Evolutionary conservation across 1,140 invertebrate genomes (phyloP).

Genomic region (Drosophila varians): DNA sequence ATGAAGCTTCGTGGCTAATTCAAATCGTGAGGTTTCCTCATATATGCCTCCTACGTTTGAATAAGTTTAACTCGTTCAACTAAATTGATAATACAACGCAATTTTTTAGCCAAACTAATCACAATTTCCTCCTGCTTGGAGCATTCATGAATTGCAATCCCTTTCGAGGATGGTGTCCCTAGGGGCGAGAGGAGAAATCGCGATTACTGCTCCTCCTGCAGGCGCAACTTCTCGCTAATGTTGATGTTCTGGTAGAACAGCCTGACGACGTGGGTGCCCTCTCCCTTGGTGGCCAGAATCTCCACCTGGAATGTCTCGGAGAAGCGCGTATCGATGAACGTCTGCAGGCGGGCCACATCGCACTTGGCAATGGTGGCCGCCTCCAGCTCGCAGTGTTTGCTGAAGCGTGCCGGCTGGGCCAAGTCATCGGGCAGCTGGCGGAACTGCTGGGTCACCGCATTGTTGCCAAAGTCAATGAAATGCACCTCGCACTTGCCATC

Average conservation of each 20-base stretch:
- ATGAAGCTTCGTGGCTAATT: constrained; percentile 64
- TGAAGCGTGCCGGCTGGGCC: constrained; percentile 85
- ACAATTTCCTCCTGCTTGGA: constrained; percentile 51
- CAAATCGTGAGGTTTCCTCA: constrained; percentile 46
- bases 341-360: constrained; percentile 68
- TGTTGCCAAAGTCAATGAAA: constrained; percentile 91
- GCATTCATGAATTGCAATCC: not conserved
- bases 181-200: too few species aligned
- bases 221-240: constrained; percentile 62
- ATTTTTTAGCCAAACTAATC: constrained; percentile 62
- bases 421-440: constrained; percentile 87
- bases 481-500: constrained; percentile 85
- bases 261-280: constrained; percentile 52
- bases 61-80: constrained; percentile 68
- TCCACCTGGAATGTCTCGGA: constrained; percentile 82
- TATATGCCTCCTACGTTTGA: constrained; percentile 22
- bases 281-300: constrained; percentile 62
- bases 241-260: constrained; percentile 78
- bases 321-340: constrained; percentile 83
- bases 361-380: constrained; percentile 82
- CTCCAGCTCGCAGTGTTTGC: constrained; percentile 87
- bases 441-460: constrained; percentile 86
- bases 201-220: constrained; percentile 39
- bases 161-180: not conserved
- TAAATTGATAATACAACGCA: constrained; percentile 67